phyloP scores from a whole-genome alignment of 1,140 invertebrate genomes.

The Leptestheria dahalacensis region DNA sequence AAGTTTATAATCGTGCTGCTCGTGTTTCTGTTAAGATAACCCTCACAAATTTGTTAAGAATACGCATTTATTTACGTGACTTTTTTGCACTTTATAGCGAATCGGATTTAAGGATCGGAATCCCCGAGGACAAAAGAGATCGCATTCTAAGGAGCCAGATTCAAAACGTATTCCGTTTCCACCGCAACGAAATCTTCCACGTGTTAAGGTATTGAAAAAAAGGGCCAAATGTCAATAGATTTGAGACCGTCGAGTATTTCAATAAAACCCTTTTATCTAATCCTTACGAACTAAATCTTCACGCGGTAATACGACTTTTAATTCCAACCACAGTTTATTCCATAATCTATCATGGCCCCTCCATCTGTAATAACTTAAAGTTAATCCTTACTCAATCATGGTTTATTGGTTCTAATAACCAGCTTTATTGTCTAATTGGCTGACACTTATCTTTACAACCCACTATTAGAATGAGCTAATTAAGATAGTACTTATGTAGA shows the following conservation, averaged over 20 bases:
- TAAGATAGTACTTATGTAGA: no score
- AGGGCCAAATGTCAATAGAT: no score
- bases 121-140: conserved; percentile 67
- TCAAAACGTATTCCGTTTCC: conserved; percentile 71
- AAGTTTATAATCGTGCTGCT: no score
- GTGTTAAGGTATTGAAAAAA: conserved; percentile 16
- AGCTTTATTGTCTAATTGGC: no score
- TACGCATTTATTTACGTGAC: background rate
- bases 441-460: no score
- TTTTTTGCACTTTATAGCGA: conserved; percentile 14
- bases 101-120: conserved; percentile 39
- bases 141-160: conserved; percentile 73
- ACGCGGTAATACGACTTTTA: no score
- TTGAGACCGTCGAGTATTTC: no score
- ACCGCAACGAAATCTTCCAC: conserved; percentile 74
- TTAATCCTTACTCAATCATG: background rate
- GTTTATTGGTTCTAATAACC: no score
- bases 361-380: background rate
- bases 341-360: conserved; percentile 1
- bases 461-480: no score
- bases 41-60: background rate
- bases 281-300: no score
- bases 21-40: background rate
- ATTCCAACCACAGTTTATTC: no score
- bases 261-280: no score